phyloP scores from a whole-genome alignment of 2,797 vertebrate species.

The Enteromius viviparus region DNA sequence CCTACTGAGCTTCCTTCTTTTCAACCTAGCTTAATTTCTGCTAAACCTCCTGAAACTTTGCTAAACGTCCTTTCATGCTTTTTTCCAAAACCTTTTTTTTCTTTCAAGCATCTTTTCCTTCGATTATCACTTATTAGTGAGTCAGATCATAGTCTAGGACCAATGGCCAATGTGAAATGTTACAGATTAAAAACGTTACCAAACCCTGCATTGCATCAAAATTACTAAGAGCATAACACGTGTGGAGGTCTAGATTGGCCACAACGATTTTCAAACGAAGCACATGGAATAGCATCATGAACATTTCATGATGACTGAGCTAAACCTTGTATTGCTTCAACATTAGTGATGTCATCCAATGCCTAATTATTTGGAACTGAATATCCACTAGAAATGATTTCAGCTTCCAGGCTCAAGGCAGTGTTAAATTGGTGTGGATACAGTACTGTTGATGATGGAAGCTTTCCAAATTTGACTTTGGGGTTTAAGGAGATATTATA shows the following conservation, averaged over 20 bases:
- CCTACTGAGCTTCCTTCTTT: neutral
- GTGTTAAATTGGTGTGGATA: slow-evolving; percentile 7
- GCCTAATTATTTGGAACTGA: slow-evolving; percentile 33
- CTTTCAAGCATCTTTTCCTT: neutral
- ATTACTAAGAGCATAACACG: slow-evolving; percentile 1
- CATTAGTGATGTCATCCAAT: slow-evolving; percentile 34
- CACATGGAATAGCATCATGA: slow-evolving; percentile 3
- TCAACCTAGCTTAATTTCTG: neutral
- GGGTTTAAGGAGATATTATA: neutral
- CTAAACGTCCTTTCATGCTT: neutral
- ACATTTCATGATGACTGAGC: slow-evolving; percentile 15
- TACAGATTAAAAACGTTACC: neutral
- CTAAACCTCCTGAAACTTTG: neutral
- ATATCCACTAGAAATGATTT: slow-evolving; percentile 7
- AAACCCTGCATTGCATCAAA: slow-evolving; percentile 15
- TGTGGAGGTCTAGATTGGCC: slow-evolving; percentile 4
- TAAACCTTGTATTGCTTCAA: slow-evolving; percentile 10
- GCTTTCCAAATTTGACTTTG: neutral
- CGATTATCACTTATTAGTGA: neutral
- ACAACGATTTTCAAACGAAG: neutral
- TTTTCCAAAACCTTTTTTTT: neutral
- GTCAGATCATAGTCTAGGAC: neutral
- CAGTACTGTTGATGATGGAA: slow-evolving; percentile 3
- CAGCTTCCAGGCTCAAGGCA: slow-evolving; percentile 8
- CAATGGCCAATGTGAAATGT: neutral